These are phyloP conservation scores for Ranitomeya imitator DNA, from an alignment of 2,113 vertebrate species.

Conservation along the genomic window DNA sequence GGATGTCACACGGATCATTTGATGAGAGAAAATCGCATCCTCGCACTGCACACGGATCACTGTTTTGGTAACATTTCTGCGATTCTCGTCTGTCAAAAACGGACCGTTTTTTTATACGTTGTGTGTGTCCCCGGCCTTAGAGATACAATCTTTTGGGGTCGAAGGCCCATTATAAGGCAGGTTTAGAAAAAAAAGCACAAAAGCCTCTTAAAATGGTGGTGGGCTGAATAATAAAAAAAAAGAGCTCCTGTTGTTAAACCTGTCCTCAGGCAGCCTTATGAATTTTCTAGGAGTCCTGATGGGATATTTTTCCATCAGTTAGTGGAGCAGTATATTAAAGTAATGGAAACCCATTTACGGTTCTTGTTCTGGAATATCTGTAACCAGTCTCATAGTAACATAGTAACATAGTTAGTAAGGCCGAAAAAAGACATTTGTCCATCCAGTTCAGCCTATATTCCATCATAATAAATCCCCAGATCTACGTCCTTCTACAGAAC, in stretches of 20 bases:
- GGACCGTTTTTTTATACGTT: too few relatives aligned
- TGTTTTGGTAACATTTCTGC: too few relatives aligned
- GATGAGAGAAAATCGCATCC: too few relatives aligned
- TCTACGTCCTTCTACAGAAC: too few relatives aligned
- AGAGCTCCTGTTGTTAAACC: not conserved
- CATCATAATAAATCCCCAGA: too few relatives aligned
- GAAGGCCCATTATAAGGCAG: not conserved
- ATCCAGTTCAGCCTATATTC: too few relatives aligned
- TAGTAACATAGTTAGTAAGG: too few relatives aligned
- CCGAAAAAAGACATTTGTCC: too few relatives aligned
- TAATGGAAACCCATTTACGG: not conserved
- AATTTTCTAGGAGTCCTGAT: not conserved
- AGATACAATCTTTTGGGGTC: not conserved
- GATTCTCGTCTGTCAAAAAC: too few relatives aligned
- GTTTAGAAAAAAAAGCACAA: not conserved
- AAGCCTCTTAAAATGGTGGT: not conserved
- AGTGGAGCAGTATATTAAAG: not conserved
- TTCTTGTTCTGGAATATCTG: not conserved
- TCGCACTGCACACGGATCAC: too few relatives aligned
- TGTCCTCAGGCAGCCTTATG: not conserved
- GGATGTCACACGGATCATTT: too few relatives aligned
- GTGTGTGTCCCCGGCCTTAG: too few relatives aligned
- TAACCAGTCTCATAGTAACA: not conserved
- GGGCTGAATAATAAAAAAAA: not conserved
- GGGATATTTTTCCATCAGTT: not conserved